Conservation (phyloP, 2,797 vertebrate species). For the Phoxinus dragarum region DNA sequence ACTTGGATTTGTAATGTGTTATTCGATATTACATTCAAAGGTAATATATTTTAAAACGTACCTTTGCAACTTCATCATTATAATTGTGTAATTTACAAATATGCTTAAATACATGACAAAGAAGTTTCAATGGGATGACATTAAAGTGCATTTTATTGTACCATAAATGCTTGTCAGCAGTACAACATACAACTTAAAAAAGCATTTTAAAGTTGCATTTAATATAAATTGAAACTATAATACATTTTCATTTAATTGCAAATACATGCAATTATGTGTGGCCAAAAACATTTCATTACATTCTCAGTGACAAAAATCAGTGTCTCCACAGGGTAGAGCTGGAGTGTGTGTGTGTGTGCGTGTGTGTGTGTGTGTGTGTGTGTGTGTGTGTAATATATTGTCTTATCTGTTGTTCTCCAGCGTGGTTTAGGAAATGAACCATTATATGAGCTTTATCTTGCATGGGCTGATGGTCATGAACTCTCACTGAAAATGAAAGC, state of each 20-base stretch:
- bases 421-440: constrained; percentile 10
- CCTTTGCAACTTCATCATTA: no score
- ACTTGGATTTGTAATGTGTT: no score
- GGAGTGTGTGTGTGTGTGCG: neutral
- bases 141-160: no score
- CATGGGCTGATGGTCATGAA: constrained; percentile 49
- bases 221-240: no score
- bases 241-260: neutral
- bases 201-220: no score
- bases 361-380: neutral
- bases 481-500: constrained; percentile 5
- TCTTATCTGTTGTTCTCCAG: neutral
- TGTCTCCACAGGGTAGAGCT: neutral
- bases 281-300: neutral
- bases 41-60: no score
- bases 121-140: no score
- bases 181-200: no score
- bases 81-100: no score
- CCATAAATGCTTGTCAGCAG: no score
- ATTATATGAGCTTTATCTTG: constrained; percentile 58
- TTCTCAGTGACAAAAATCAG: neutral
- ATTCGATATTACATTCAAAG: no score
- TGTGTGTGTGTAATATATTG: neutral
- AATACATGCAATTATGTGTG: neutral
- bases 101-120: no score